Evolutionary conservation across 2,113 vertebrate genomes (phyloP).

Genomic region (Saiga tatarica): DNA sequence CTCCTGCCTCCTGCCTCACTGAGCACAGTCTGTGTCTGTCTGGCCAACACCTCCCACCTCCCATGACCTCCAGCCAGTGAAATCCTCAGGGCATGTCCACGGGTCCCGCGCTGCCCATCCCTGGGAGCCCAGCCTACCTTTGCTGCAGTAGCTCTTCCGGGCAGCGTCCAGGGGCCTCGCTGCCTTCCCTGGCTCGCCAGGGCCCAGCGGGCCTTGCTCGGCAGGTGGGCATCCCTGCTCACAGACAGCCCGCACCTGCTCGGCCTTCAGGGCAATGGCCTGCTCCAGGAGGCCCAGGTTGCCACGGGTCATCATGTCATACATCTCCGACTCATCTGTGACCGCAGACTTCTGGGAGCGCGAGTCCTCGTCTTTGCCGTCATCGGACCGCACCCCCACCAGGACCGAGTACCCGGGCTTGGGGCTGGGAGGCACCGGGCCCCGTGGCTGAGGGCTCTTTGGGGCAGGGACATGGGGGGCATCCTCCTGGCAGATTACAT

Average conservation of each 20-base stretch:
- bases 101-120: too few relatives aligned
- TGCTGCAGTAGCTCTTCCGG: slow-evolving; percentile 93
- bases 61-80: too few relatives aligned
- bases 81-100: neutral
- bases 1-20: neutral
- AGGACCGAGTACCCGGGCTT: slow-evolving; percentile 85
- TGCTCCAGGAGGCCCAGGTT: slow-evolving; percentile 97
- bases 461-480: slow-evolving; percentile 63
- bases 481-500: slow-evolving; percentile 78
- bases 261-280: slow-evolving; percentile 96
- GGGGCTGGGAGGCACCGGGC: slow-evolving; percentile 79
- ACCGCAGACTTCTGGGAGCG: slow-evolving; percentile 89
- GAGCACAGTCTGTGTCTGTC: neutral
- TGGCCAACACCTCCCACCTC: too few relatives aligned
- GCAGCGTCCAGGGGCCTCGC: slow-evolving; percentile 89
- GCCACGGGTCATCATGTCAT: slow-evolving; percentile 94
- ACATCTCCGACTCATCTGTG: slow-evolving; percentile 95
- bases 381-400: slow-evolving; percentile 90
- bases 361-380: slow-evolving; percentile 89
- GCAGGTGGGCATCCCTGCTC: slow-evolving; percentile 83
- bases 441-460: slow-evolving; percentile 80
- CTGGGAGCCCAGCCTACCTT: slow-evolving; percentile 79
- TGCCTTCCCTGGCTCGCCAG: slow-evolving; percentile 86
- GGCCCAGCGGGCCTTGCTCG: slow-evolving; percentile 89
- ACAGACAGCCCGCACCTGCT: slow-evolving; percentile 91